These are phyloP conservation scores for Enteromius radiatus DNA, from an alignment of 2,797 vertebrate species.

Conservation along the genomic window DNA sequence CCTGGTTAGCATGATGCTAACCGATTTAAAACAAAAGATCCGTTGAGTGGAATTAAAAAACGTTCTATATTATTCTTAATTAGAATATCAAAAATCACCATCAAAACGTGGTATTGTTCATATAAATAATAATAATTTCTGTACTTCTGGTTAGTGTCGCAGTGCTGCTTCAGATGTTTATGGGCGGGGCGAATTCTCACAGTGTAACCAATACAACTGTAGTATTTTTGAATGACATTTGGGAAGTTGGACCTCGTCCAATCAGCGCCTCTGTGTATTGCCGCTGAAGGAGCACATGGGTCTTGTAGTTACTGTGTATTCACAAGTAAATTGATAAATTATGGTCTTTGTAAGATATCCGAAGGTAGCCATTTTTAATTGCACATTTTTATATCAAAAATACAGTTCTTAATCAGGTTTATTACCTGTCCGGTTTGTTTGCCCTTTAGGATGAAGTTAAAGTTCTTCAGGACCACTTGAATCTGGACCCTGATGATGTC, in stretches of 20 bases:
- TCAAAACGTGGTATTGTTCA: background rate
- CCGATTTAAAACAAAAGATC: background rate
- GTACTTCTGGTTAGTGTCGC: background rate
- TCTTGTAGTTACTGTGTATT: background rate
- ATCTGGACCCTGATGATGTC: slow-evolving; percentile 39
- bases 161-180: background rate
- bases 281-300: background rate
- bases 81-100: background rate
- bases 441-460: slow-evolving; percentile 37
- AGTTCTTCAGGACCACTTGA: slow-evolving; percentile 49
- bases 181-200: background rate
- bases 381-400: background rate
- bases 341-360: background rate
- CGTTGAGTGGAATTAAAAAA: background rate
- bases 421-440: background rate
- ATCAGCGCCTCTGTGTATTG: slow-evolving; percentile 27
- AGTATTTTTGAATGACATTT: background rate
- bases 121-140: background rate
- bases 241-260: slow-evolving; percentile 3
- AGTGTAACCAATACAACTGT: background rate
- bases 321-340: background rate
- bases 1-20: slow-evolving; percentile 35
- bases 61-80: background rate
- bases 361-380: background rate
- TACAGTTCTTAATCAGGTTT: slow-evolving; percentile 10